phyloP scores from a whole-genome alignment of 2,797 vertebrate species.

The Euphonia xanthogaster region DNA sequence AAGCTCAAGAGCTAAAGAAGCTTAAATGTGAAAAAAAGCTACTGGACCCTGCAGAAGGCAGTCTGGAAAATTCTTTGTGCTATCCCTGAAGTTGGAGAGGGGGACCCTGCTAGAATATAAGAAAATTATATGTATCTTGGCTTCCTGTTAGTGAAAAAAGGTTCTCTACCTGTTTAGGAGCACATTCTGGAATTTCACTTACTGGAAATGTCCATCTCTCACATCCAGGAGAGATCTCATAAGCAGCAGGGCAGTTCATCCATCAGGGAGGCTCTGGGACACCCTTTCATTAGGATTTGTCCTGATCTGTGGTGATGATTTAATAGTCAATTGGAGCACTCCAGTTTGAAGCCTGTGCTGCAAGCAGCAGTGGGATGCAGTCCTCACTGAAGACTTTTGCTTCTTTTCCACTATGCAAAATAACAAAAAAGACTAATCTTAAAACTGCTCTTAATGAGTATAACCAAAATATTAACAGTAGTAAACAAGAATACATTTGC shows the following conservation, averaged over 20 bases:
- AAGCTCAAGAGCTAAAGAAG: neutral
- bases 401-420: conserved; percentile 44
- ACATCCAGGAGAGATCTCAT: neutral
- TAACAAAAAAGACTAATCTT: conserved; percentile 74
- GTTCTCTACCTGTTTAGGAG: neutral
- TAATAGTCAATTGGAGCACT: neutral
- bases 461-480: conserved; percentile 63
- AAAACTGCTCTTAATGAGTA: conserved; percentile 71
- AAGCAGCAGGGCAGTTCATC: neutral
- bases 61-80: neutral
- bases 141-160: neutral
- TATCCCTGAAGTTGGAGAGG: neutral
- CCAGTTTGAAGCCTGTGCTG: neutral
- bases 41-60: neutral
- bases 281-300: neutral
- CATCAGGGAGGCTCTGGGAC: neutral
- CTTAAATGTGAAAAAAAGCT: neutral
- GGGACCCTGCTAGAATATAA: neutral
- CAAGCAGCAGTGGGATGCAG: neutral
- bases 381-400: neutral
- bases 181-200: neutral
- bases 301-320: neutral
- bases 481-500: conserved; percentile 60
- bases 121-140: neutral
- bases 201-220: neutral